phyloP scores from a whole-genome alignment of 2,113 vertebrate species.

The Hippocampus comes region DNA sequence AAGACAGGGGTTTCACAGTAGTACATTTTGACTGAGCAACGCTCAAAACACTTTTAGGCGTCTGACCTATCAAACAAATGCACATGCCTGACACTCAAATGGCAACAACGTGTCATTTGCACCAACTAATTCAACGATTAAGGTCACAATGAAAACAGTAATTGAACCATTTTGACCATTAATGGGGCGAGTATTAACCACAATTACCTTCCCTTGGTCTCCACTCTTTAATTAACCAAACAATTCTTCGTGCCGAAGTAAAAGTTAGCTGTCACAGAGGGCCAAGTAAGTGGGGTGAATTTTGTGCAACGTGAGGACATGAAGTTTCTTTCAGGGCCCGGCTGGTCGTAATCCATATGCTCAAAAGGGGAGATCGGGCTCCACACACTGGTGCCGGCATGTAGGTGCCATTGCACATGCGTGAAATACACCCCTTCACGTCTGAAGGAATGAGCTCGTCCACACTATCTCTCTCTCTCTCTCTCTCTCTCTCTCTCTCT shows the following conservation, averaged over 20 bases:
- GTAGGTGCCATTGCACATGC: not conserved
- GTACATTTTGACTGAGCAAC: not conserved
- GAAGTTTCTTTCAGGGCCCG: slow-evolving; percentile 36
- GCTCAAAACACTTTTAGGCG: not conserved
- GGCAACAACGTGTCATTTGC: not conserved
- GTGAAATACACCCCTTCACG: slow-evolving; percentile 4
- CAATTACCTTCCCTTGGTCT: not conserved
- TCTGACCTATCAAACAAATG: not conserved
- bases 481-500: too few species aligned
- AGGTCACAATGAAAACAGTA: not conserved
- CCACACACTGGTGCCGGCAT: slow-evolving; percentile 13
- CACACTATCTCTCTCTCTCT: not conserved
- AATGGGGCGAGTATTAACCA: not conserved
- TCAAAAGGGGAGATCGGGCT: slow-evolving; percentile 32
- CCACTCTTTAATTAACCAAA: not conserved
- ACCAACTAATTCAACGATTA: not conserved
- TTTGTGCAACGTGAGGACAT: not conserved
- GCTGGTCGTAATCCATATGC: slow-evolving; percentile 27
- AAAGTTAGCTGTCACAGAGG: not conserved
- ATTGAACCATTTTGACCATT: not conserved
- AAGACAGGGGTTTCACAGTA: not conserved
- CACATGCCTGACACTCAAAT: not conserved
- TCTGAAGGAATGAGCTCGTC: slow-evolving; percentile 33
- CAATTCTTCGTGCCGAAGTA: not conserved
- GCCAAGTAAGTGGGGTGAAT: not conserved